Base-by-base conservation (phyloP, 1,140 invertebrate genomes). In the Ooceraea biroi region DNA sequence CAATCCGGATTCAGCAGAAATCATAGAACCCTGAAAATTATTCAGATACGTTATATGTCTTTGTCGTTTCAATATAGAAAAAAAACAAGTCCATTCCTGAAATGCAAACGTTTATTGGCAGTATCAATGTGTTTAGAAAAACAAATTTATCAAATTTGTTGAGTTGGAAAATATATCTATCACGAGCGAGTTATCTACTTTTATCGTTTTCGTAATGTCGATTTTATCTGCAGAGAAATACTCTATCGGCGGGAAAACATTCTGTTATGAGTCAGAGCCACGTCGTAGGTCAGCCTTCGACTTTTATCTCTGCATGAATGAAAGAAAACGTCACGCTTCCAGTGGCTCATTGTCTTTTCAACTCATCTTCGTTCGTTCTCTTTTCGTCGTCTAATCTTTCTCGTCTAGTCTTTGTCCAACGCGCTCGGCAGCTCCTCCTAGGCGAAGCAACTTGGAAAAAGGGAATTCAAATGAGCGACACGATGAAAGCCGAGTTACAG, bases 321-420 rank as follows among this genome's bases (percentile, higher is more conserved):
- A 87, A 73, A 87, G 82, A 83, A 87, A 88, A 69, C 22, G 50
- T 71, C 36, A 71, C 36, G 36, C 50, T 46, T 71, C 52, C 69
- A 80, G 76, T 71, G n/a, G 50, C 22, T 80, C 65, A 71, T 80
- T 80, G 65, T 80, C 76, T 80, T 80, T 80, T 46, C 41, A 80
- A 71, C 65, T 69, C 65, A 58, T 69, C 65, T 71, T 78, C 41
- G 60, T 25, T 41, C 66, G 22, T 85, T 80, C 63, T 78, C 46
- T 72, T n/a, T 58, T 12, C n/a, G 4, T 25, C 11, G n/a, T 46
- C 14, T 10, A 12, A 55, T 86, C 41, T 69, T 71, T 65, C 55
- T 58, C 76, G 12, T 66, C 27, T n/a, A 69, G 17, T 84, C 46
- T 57, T 60, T 63, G 50, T 80, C 50, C 65, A 22, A 80, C 22